Evolutionary conservation across 2,113 vertebrate genomes (phyloP), one percentile per base, ranked within the genome.

Genomic region (Oophaga pumilio): DNA sequence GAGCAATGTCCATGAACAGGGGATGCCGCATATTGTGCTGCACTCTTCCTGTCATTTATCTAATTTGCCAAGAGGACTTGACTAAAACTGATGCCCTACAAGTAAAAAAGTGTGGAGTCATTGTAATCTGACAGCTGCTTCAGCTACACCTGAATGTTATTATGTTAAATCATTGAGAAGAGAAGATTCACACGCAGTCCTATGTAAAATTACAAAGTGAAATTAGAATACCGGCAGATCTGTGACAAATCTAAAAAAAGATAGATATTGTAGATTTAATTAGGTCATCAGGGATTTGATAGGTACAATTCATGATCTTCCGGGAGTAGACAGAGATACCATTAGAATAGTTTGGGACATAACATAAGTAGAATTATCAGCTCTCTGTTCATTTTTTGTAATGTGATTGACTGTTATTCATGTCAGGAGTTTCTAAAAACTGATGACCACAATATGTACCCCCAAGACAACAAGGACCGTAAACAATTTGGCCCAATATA

Each of bases 51-150:
- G 28, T 6, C 33, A 43, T 73, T 73, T 17, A 43, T 33, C 0
- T 73, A 18, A 15, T 8, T 28, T 43, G 69, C 69, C 69, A 73
- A 73, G 28, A 73, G 24, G 33, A 73, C 69, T 18, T 14, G 18
- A 43, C 33, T 43, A 43, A 33, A 33, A 33, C 28, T 43, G 17
- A 73, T 73, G 33, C 69, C 69, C 69, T 73, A 73, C 69, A 43
- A 73, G 20, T 43, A 73, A 73, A 14, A 73, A 33, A 73, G 69
- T 2, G 20, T 18, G 17, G 33, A 73, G 28, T 43, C 17, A 1
- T 73, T 73, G 69, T 73, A 28, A 73, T 73, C 43, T 73, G 15
- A 73, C 33, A 73, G 69, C 69, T 73, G 69, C 69, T 43, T 33
- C 8, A 43, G 2, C 1, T 43, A 43, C 33, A 4, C 5, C 33